These are phyloP conservation scores for Epiblema foenella DNA, from an alignment of 2,888 invertebrate species.

Conservation along the genomic window DNA sequence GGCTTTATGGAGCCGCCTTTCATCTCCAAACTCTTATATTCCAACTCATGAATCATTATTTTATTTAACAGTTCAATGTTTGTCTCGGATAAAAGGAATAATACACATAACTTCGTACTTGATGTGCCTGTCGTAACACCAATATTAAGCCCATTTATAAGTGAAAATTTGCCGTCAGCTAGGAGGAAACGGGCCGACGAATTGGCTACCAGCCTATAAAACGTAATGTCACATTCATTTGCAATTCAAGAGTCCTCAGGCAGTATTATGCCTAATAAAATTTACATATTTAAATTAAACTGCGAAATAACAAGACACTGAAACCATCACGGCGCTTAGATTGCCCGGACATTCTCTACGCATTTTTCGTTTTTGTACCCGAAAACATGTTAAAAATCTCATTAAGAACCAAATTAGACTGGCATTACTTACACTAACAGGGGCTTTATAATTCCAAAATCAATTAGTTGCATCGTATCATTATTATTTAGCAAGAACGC, in stretches of 20 bases:
- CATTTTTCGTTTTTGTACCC: conserved; percentile 47
- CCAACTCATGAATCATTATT: conserved; percentile 35
- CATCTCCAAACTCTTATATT: conserved; percentile 50
- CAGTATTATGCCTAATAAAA: conserved; percentile 84
- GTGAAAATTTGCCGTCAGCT: conserved; percentile 80
- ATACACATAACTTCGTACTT: conserved; percentile 23
- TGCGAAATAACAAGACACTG: conserved; percentile 82
- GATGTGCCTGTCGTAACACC: conserved; percentile 60
- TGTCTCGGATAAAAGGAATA: conserved; percentile 32
- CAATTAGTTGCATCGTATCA: conserved; percentile 1
- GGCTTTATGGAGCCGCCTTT: conserved; percentile 56
- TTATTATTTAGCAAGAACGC: background rate
- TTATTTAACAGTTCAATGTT: conserved; percentile 32
- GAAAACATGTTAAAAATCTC: conserved; percentile 36
- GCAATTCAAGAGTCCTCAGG: conserved; percentile 83
- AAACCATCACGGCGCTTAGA: conserved; percentile 71
- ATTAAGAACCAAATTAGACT: conserved; percentile 28
- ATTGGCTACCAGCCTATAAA: conserved; percentile 84
- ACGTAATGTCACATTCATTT: conserved; percentile 84
- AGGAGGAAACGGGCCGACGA: conserved; percentile 76
- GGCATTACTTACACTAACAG: conserved; percentile 1
- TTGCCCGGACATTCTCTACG: conserved; percentile 62
- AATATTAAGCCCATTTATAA: conserved; percentile 69
- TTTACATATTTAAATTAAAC: conserved; percentile 85
- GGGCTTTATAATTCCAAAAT: background rate